Evolutionary conservation across 1,140 invertebrate species (phyloP).

Genomic region (Bombus balteatus): DNA sequence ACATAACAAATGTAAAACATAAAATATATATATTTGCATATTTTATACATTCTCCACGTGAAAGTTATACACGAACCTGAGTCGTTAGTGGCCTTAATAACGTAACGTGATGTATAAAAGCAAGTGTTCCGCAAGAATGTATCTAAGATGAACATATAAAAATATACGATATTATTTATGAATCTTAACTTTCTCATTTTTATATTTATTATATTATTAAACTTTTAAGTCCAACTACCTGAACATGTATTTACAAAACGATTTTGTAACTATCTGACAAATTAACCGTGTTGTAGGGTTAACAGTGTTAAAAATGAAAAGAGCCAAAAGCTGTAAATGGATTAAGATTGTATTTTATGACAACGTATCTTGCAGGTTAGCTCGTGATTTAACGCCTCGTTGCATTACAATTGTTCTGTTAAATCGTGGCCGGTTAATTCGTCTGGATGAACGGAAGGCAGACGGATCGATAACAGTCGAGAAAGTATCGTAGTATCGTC

Average conservation of each 20-base stretch:
- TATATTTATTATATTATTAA: not conserved
- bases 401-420: conserved; percentile 14
- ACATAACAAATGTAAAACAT: no score
- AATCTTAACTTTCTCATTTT: no score
- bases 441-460: not conserved
- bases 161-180: no score
- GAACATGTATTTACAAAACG: not conserved
- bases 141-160: no score
- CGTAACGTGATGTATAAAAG: no score
- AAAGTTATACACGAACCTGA: no score
- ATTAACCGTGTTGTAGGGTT: not conserved
- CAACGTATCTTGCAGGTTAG: not conserved
- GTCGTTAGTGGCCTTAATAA: no score
- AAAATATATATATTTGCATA: no score
- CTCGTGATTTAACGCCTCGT: not conserved
- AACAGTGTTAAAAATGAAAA: not conserved
- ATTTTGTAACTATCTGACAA: not conserved
- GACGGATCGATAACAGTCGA: not conserved
- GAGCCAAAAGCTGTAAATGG: not conserved
- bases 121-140: no score
- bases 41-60: no score
- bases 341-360: not conserved
- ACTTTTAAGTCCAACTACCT: not conserved
- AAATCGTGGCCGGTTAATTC: not conserved
- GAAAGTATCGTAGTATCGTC: conserved; percentile 14